phyloP scores from a whole-genome alignment of 2,888 invertebrate species.

The Phalera bucephala region DNA sequence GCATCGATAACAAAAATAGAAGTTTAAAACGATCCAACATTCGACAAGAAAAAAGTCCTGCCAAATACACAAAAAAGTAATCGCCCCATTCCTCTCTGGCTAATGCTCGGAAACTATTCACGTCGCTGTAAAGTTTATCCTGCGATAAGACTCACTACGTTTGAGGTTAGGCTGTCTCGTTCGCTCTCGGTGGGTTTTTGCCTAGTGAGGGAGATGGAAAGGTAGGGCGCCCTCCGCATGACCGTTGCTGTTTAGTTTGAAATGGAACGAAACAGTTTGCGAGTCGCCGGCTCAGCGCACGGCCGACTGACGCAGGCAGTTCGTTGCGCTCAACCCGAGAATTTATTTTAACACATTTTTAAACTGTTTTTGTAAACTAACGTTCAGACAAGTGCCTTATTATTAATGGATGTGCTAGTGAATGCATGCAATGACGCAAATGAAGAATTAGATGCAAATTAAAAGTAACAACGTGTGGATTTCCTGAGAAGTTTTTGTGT shows the following conservation, averaged over 20 bases:
- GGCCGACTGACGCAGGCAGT: conserved; percentile 71
- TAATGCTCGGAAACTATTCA: conserved; percentile 74
- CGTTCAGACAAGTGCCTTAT: conserved; percentile 71
- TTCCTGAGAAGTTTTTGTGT: conserved; percentile 65
- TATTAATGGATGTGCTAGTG: conserved; percentile 75
- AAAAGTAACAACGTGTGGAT: conserved; percentile 64
- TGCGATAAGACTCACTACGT: conserved; percentile 69
- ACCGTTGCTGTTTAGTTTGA: conserved; percentile 72
- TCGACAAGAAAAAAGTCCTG: conserved; percentile 69
- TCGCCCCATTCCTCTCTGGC: conserved; percentile 71
- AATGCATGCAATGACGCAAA: conserved; percentile 67
- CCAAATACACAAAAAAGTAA: conserved; percentile 72
- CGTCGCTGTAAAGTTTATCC: conserved; percentile 75
- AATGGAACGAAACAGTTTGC: conserved; percentile 78
- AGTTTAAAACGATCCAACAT: conserved; percentile 52
- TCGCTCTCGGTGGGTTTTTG: conserved; percentile 47
- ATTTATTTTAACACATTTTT: conserved; percentile 57
- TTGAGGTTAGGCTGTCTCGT: conserved; percentile 55
- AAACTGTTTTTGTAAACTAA: conserved; percentile 60
- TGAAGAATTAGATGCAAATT: conserved; percentile 49
- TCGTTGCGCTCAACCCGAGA: conserved; percentile 68
- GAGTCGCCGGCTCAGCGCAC: conserved; percentile 78
- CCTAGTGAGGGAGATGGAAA: conserved; percentile 69
- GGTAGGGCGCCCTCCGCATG: conserved; percentile 75
- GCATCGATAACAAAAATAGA: conserved; percentile 64